A percentile compares a stretch with the other conserved stretches of the same genome.
These are phyloP conservation scores for Ophioninae sp. DNA, from an alignment of 2,888 invertebrate species.

Conservation along the genomic window DNA sequence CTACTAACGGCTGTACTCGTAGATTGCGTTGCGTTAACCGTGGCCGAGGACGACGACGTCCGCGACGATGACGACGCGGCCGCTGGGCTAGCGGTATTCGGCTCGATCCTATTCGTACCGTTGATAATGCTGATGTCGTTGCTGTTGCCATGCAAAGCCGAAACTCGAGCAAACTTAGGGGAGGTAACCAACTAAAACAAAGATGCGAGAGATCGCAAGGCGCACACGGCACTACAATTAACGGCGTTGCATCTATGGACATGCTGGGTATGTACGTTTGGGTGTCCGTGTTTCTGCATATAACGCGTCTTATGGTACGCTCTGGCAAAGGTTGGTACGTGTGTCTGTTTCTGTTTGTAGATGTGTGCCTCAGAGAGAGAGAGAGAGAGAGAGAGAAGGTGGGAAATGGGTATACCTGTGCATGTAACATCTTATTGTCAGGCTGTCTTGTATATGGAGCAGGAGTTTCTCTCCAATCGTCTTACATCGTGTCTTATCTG, in stretches of 20 bases:
- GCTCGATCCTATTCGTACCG: conserved; percentile 43
- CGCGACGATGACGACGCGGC: background rate
- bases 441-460: background rate
- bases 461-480: conserved; percentile 42
- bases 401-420: background rate
- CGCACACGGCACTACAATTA: conserved; percentile 64
- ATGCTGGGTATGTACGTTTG: conserved; percentile 41
- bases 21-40: conserved; percentile 23
- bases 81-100: conserved; percentile 11
- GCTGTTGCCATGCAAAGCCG: conserved; percentile 77
- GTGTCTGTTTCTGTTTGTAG: background rate
- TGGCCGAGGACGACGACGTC: background rate
- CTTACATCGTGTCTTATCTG: conserved; percentile 56
- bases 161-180: conserved; percentile 78
- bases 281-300: conserved; percentile 10
- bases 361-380: background rate
- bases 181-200: conserved; percentile 78
- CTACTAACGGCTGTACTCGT: conserved; percentile 13
- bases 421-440: conserved; percentile 3
- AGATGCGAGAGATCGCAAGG: conserved; percentile 65
- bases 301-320: background rate
- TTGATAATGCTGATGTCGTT: conserved; percentile 56
- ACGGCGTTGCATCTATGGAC: conserved; percentile 60
- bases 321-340: no score
- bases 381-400: background rate